Evolutionary conservation across 2,797 vertebrate species (phyloP), one percentile per base, ranked within the genome.

Genomic region (Pyrocephalus nanus): DNA sequence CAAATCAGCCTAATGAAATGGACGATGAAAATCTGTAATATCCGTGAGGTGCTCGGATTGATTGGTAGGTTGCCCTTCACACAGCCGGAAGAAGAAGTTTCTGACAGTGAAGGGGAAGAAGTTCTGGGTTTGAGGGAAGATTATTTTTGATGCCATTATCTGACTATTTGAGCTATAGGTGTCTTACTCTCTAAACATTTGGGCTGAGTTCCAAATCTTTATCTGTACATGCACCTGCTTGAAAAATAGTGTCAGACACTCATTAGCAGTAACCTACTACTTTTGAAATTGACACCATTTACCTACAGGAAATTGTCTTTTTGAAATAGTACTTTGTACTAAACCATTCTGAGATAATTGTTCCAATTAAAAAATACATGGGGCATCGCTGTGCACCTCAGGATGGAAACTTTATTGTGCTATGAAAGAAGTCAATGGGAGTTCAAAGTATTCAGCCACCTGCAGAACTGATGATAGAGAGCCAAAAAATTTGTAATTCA

Each of bases 271-370:
- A 94, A 90, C 91, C 92, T 90, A 66, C 83, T 96, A 92, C 91
- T 95, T 96, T 79, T 85, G 80, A 88, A 95, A 92, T 60, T 67
- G 93, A 94, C 94, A 91, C 47, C 79, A 71, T 96, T 95, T 96
- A 90, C 90, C 88, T 91, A 69, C 71, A 96, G 96, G 93, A 96
- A 95, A 95, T 90, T 95, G 86, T 79, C 71, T 96, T 95, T 94
- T 93, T 90, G 73, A 92, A 96, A 92, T 30, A 79, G 38, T 27
- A 57, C 77, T 88, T 90, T 20, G 45, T 76, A 71, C 76, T 76
- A 83, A 92, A 74, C 71, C 60, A 42, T 93, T 94, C 74, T 71
- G 86, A 94, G 90, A 94, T 96, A 97, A 96, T 94, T 95, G 95
- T 88, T 82, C 74, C 86, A 96, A 90, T 95, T 96, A 96, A 96